These are phyloP conservation scores for Trachymyrmex cornetzi DNA, from an alignment of 1,140 invertebrate species.

Conservation along the genomic window DNA sequence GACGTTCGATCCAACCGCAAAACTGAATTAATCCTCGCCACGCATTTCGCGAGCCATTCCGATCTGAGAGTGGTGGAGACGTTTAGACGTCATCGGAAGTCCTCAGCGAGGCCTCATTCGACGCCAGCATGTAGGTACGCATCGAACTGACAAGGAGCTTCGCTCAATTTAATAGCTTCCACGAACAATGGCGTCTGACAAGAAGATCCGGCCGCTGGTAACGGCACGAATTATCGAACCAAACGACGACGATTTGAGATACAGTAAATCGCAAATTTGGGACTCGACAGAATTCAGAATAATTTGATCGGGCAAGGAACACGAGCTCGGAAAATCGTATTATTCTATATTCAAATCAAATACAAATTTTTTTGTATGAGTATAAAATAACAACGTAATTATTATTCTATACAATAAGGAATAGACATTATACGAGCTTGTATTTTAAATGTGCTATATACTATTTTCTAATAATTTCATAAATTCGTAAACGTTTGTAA, in stretches of 20 bases:
- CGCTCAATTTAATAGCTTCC: slow-evolving; percentile 47
- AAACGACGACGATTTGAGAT: slow-evolving; percentile 24
- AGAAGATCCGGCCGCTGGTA: slow-evolving; percentile 35
- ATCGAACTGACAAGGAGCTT: slow-evolving; percentile 37
- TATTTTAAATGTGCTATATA: neutral
- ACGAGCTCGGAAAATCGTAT: neutral
- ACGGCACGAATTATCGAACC: slow-evolving; percentile 35
- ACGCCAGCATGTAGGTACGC: neutral
- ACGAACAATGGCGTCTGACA: slow-evolving; percentile 49
- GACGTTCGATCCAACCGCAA: slow-evolving; percentile 46
- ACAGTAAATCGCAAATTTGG: slow-evolving; percentile 36
- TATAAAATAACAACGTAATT: neutral
- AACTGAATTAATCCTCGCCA: slow-evolving; percentile 45
- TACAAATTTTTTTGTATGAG: neutral
- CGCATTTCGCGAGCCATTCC: neutral
- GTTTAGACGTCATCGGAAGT: slow-evolving; percentile 58
- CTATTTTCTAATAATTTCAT: neutral
- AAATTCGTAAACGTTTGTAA: neutral
- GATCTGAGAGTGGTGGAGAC: slow-evolving; percentile 35
- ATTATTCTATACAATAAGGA: neutral
- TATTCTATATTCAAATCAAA: neutral
- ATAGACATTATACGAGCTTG: neutral
- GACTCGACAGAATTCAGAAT: slow-evolving; percentile 16
- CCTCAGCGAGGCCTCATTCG: slow-evolving; percentile 19
- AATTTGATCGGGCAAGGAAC: neutral